Conservation (phyloP, 2,113 vertebrate species). For the Corythornis madagascariensis region DNA sequence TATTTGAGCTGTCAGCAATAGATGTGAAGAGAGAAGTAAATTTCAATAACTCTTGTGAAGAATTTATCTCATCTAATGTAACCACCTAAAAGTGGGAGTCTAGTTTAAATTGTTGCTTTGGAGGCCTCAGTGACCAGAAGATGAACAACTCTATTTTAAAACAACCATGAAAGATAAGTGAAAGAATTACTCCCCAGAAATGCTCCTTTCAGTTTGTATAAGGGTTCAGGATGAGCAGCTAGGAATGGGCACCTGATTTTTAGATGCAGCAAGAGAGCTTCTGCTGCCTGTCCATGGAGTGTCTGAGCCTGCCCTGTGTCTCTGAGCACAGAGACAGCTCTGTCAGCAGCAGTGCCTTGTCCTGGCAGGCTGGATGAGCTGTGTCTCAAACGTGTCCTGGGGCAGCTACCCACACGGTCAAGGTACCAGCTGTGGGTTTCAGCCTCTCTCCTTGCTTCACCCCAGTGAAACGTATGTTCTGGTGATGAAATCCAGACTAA, state of each 20-base stretch:
- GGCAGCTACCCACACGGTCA: background rate
- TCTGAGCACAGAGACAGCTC: background rate
- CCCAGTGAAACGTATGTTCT: background rate
- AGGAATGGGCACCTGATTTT: background rate
- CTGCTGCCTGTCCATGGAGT: background rate
- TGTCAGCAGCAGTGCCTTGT: background rate
- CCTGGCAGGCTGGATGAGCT: background rate
- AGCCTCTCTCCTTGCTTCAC: background rate
- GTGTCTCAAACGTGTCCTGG: background rate
- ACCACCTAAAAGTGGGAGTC: background rate
- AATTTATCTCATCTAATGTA: background rate
- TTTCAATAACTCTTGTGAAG: background rate
- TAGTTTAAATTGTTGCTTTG: background rate
- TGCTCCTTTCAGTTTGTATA: background rate
- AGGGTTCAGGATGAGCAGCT: background rate
- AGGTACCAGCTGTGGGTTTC: background rate
- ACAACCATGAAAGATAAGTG: background rate
- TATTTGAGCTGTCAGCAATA: background rate
- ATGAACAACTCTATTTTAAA: conserved; percentile 2
- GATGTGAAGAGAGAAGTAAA: background rate
- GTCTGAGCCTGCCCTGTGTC: background rate
- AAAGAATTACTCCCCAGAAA: background rate
- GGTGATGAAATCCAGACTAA: conserved; percentile 8
- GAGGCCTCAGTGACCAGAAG: background rate
- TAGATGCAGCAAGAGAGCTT: background rate